phyloP scores from a whole-genome alignment of 2,113 vertebrate species.

The Apistogramma diplotaenia region DNA sequence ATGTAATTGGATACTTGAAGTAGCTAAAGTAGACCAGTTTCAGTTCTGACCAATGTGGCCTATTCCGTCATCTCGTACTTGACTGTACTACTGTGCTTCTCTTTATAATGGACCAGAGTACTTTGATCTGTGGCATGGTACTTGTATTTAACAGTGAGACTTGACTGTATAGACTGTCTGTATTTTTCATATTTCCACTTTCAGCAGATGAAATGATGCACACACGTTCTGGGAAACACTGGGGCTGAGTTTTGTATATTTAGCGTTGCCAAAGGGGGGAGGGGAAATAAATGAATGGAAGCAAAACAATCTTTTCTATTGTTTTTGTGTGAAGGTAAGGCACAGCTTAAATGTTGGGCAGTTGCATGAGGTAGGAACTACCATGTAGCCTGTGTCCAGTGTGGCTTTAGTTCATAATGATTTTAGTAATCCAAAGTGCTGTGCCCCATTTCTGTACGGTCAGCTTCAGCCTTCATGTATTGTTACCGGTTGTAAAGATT shows the following conservation, averaged over 20 bases:
- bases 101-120: constrained; percentile 42
- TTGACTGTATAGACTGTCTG: constrained; percentile 37
- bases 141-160: constrained; percentile 37
- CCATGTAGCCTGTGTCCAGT: constrained; percentile 44
- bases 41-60: constrained; percentile 60
- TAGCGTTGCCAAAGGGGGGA: constrained; percentile 40
- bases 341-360: constrained; percentile 33
- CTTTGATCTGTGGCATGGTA: constrained; percentile 47
- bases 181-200: constrained; percentile 38
- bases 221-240: constrained; percentile 2
- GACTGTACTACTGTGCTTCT: constrained; percentile 57
- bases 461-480: constrained; percentile 42
- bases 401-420: constrained; percentile 38
- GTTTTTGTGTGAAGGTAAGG: constrained; percentile 15
- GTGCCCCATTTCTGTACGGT: constrained; percentile 37
- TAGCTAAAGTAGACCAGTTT: constrained; percentile 43
- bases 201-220: background rate
- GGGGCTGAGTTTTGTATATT: constrained; percentile 36
- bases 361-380: constrained; percentile 52
- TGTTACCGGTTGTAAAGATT: constrained; percentile 66
- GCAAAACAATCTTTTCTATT: constrained; percentile 18
- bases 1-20: constrained; percentile 51
- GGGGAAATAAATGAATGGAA: constrained; percentile 1
- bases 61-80: constrained; percentile 47
- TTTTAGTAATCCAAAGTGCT: constrained; percentile 52